A percentile compares a stretch with the other conserved stretches of the same genome.
phyloP scores from a whole-genome alignment of 2,113 vertebrate species.

The Hemiprocne comata region DNA sequence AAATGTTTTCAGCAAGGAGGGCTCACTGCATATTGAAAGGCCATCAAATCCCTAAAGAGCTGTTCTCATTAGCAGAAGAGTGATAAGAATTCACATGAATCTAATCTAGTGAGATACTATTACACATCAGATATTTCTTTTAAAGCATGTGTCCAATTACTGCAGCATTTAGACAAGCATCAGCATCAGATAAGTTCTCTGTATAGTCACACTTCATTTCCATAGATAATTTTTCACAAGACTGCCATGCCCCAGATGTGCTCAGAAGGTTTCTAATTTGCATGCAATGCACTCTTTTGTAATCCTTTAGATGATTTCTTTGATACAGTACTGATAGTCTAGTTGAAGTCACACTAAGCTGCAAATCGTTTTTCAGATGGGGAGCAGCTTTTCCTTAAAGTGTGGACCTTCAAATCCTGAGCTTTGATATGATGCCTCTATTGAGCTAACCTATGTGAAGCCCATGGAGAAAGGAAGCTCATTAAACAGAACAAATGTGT shows the following conservation, averaged over 20 bases:
- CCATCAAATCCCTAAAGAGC: constrained; percentile 13
- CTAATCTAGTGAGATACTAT: constrained; percentile 17
- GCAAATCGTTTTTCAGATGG: neutral
- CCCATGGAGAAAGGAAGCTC: neutral
- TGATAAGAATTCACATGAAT: neutral
- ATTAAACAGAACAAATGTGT: neutral
- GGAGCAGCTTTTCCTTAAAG: neutral
- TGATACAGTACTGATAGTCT: constrained; percentile 6
- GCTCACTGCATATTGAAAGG: neutral
- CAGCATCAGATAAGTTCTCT: constrained; percentile 32
- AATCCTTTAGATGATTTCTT: constrained; percentile 5
- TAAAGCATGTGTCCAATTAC: constrained; percentile 28
- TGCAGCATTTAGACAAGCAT: constrained; percentile 31
- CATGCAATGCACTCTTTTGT: neutral
- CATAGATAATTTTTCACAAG: constrained; percentile 23
- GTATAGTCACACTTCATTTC: neutral
- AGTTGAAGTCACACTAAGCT: constrained; percentile 25
- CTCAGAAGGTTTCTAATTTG: constrained; percentile 20
- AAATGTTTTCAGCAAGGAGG: neutral
- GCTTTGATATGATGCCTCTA: neutral
- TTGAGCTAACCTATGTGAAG: neutral
- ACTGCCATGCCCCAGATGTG: neutral
- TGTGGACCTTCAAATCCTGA: neutral
- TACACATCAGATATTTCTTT: constrained; percentile 29
- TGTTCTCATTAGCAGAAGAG: constrained; percentile 22